Conservation (phyloP, 2,888 invertebrate species). For the Tethea ocularis region DNA sequence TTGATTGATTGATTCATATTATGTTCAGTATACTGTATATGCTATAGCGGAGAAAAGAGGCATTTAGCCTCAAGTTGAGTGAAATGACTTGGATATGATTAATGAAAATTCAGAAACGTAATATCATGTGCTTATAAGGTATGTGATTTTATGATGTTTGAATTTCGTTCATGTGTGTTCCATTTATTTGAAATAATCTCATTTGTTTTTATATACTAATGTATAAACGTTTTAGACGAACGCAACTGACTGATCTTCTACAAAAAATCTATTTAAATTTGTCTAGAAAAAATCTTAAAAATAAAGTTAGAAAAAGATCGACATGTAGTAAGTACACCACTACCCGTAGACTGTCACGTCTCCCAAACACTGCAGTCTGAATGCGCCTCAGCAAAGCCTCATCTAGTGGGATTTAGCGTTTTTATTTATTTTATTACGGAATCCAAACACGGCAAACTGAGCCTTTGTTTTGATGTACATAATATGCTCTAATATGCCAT, state of each 20-base stretch:
- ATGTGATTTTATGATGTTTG: not conserved
- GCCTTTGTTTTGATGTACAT: conserved; percentile 26
- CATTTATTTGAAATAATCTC: too few relatives aligned
- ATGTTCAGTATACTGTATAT: not conserved
- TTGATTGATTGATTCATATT: not conserved
- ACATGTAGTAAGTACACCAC: conserved; percentile 25
- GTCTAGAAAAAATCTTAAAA: not conserved
- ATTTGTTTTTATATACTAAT: too few relatives aligned
- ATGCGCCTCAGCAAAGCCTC: conserved; percentile 42
- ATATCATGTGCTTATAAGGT: not conserved
- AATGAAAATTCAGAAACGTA: not conserved
- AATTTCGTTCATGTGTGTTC: not conserved
- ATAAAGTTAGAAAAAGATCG: conserved; percentile 18
- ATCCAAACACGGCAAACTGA: conserved; percentile 17
- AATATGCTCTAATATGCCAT: conserved; percentile 15
- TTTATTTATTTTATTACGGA: conserved; percentile 40
- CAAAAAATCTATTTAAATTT: too few relatives aligned
- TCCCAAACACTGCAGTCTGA: conserved; percentile 45
- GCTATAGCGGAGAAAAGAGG: not conserved
- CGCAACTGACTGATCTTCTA: too few relatives aligned
- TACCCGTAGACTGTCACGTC: conserved; percentile 37
- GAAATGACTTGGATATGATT: not conserved
- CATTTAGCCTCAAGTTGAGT: not conserved
- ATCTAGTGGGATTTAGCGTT: conserved; percentile 41
- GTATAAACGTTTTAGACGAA: too few relatives aligned